Evolutionary conservation across 1,140 invertebrate species (phyloP).

Genomic region (Brachionus koreanus): DNA sequence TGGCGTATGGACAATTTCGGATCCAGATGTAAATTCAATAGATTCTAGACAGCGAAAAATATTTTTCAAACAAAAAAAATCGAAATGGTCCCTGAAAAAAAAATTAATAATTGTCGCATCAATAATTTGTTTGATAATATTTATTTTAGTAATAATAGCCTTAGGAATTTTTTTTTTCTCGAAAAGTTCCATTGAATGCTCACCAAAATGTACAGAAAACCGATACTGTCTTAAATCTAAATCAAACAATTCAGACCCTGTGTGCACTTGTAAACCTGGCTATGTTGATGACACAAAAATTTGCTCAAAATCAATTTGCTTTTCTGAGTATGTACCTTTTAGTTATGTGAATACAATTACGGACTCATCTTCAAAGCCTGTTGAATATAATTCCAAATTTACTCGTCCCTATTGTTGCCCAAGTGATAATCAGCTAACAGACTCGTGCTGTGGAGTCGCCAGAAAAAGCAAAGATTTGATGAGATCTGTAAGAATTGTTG

Average conservation of each 20-base stretch:
- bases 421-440: neutral
- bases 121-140: neutral
- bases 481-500: neutral
- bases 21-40: neutral
- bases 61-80: neutral
- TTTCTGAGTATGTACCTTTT: neutral
- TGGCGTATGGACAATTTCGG: neutral
- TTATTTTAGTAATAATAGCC: neutral
- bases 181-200: neutral
- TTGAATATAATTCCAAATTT: neutral
- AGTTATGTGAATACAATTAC: neutral
- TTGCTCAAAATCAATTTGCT: constrained; percentile 10
- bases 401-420: neutral
- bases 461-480: neutral
- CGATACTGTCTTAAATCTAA: neutral
- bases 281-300: neutral
- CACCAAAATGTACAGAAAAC: neutral
- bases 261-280: constrained; percentile 3
- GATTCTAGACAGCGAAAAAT: neutral
- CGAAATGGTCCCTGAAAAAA: neutral
- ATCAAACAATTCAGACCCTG: neutral
- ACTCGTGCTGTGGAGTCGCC: neutral
- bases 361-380: neutral
- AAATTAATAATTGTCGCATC: neutral
- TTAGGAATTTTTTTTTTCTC: neutral